phyloP scores from a whole-genome alignment of 2,797 vertebrate genomes.

The Sebastes ruberrimus region DNA sequence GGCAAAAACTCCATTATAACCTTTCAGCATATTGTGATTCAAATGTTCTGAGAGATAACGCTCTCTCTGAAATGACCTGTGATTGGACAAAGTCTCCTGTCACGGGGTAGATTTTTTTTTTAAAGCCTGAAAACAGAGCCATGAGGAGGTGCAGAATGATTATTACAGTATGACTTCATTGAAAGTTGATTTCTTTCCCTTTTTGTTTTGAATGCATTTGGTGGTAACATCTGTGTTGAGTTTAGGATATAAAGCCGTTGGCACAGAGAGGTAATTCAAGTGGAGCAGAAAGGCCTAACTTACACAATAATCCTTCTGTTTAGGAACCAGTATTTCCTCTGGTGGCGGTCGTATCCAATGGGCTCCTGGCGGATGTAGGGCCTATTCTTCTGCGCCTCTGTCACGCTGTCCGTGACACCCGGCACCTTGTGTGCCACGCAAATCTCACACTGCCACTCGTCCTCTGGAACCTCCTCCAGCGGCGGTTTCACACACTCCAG shows the following conservation, averaged over 20 bases:
- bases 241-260: not conserved
- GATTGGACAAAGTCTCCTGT: no score
- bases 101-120: no score
- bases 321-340: constrained; percentile 98
- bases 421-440: constrained; percentile 96
- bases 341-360: constrained; percentile 94
- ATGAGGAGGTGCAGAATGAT: no score
- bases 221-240: not conserved
- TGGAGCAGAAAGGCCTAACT: constrained; percentile 74
- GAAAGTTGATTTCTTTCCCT: not conserved
- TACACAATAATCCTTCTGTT: constrained; percentile 96
- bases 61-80: no score
- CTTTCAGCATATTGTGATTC: no score
- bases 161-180: not conserved
- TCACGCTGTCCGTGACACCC: constrained; percentile 94
- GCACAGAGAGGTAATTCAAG: not conserved
- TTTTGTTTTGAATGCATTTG: not conserved
- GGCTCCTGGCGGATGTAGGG: constrained; percentile 97
- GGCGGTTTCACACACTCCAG: constrained; percentile 97
- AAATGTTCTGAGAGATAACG: no score
- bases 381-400: constrained; percentile 94
- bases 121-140: no score
- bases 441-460: constrained; percentile 99
- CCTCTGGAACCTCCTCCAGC: constrained; percentile 94
- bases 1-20: no score